These are phyloP conservation scores for Tinea trinotella DNA, from an alignment of 2,888 invertebrate species.

Conservation along the genomic window DNA sequence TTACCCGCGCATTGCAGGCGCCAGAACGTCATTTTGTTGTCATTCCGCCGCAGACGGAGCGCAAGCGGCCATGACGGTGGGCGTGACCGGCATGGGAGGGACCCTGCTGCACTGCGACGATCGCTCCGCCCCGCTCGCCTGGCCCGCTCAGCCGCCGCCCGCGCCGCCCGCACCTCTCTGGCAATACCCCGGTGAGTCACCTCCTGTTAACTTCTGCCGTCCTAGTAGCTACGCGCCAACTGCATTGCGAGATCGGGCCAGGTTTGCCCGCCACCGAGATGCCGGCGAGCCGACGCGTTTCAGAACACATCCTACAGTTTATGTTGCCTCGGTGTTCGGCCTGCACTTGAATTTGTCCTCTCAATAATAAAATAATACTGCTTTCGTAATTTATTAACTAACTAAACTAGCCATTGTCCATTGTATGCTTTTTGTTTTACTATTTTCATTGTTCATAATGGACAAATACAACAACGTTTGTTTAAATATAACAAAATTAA, in stretches of 20 bases:
- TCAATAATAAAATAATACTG: constrained; percentile 28
- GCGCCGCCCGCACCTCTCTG: constrained; percentile 81
- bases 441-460: too few relatives aligned
- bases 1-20: constrained; percentile 36
- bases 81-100: constrained; percentile 63
- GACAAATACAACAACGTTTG: too few relatives aligned
- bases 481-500: too few relatives aligned
- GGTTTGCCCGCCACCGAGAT: background rate
- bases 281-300: constrained; percentile 28
- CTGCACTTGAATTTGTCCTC: constrained; percentile 55
- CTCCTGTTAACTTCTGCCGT: constrained; percentile 54
- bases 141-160: constrained; percentile 66
- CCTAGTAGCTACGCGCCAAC: constrained; percentile 72
- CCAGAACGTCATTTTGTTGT: constrained; percentile 53
- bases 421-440: too few relatives aligned
- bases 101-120: constrained; percentile 77
- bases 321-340: constrained; percentile 60
- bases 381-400: constrained; percentile 2
- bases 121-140: constrained; percentile 73
- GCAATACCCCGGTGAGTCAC: constrained; percentile 81
- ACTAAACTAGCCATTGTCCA: background rate
- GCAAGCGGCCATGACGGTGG: constrained; percentile 78
- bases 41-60: constrained; percentile 68
- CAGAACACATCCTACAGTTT: constrained; percentile 44
- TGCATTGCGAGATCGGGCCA: constrained; percentile 58